phyloP scores from a whole-genome alignment of 2,888 invertebrate species.

The Ommatoiulus sabulosus region DNA sequence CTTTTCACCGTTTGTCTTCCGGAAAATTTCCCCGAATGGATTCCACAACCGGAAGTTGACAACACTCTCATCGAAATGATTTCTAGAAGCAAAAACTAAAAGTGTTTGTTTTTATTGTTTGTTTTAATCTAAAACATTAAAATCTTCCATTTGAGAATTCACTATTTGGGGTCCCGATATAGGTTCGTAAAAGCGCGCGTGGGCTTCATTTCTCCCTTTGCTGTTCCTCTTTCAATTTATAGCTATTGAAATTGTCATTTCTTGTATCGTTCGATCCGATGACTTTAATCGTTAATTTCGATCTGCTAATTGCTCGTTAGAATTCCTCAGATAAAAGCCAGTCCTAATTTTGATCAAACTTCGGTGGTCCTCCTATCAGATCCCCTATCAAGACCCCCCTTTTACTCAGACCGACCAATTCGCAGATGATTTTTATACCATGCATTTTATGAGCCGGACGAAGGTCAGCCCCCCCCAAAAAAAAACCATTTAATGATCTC shows the following conservation, averaged over 20 bases:
- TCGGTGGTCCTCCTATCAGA: neutral
- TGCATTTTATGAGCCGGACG: neutral
- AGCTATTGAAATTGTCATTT: conserved; percentile 10
- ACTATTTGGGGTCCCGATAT: too few relatives aligned
- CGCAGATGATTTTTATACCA: neutral
- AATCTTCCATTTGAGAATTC: too few relatives aligned
- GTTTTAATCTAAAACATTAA: too few relatives aligned
- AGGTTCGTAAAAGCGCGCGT: too few relatives aligned
- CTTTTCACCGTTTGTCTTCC: too few relatives aligned
- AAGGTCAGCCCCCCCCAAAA: neutral
- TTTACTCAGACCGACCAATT: neutral
- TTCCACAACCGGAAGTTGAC: too few relatives aligned
- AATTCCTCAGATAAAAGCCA: neutral
- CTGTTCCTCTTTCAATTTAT: neutral
- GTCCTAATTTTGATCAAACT: conserved; percentile 1
- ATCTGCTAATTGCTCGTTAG: neutral
- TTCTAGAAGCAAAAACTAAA: too few relatives aligned
- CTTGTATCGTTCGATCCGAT: neutral
- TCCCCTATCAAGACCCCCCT: neutral
- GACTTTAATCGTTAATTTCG: neutral
- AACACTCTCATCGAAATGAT: too few relatives aligned
- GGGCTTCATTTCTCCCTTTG: too few relatives aligned
- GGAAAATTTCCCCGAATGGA: too few relatives aligned
- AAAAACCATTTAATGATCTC: neutral
- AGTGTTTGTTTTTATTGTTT: too few relatives aligned